Evolutionary conservation across 2,113 vertebrate species (phyloP).

Genomic region (Acrocephalus arundinaceus): DNA sequence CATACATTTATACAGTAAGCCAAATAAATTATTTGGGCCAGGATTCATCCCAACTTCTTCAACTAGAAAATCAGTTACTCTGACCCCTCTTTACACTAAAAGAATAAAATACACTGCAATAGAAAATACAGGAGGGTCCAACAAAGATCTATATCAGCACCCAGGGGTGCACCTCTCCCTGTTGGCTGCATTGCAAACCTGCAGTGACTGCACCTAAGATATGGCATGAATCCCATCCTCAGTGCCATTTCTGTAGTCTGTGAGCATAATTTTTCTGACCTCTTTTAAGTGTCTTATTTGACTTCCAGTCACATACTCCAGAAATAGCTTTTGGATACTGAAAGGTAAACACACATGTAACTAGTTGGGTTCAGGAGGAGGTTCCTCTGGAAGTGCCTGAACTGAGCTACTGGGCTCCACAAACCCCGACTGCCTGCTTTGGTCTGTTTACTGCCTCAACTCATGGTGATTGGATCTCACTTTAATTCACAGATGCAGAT

Average conservation of each 20-base stretch:
- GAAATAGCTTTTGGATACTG: not conserved
- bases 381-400: not conserved
- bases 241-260: not conserved
- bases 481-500: not conserved
- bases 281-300: not conserved
- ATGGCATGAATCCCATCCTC: not conserved
- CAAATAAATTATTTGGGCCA: not conserved
- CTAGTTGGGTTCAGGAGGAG: not conserved
- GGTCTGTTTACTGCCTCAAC: fast-evolving
- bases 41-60: not conserved
- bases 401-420: not conserved
- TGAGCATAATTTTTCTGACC: not conserved
- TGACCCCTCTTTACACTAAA: not conserved
- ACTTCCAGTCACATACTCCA: not conserved
- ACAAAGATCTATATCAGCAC: not conserved
- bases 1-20: not conserved
- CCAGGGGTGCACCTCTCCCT: not conserved
- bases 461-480: not conserved
- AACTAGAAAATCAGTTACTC: not conserved
- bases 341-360: not conserved
- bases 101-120: not conserved
- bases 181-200: not conserved
- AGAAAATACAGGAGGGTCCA: not conserved
- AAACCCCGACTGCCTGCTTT: not conserved
- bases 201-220: not conserved